Evolutionary conservation across 2,888 invertebrate genomes (phyloP), one percentile per base, ranked within the genome.

Genomic region (Plutella xylostella): DNA sequence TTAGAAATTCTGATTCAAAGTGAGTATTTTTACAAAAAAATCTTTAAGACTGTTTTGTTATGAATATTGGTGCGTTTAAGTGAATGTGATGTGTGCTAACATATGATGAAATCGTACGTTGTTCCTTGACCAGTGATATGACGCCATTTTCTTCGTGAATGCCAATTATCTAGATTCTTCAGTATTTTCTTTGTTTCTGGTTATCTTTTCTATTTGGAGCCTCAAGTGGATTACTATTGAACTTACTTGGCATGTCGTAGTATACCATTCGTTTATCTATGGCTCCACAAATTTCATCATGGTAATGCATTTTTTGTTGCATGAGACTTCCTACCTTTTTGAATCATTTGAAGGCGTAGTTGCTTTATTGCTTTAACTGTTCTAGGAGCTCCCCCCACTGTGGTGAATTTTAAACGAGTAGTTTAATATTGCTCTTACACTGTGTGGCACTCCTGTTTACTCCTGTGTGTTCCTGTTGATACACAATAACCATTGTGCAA

Each of bases 141-240:
- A 84, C 84, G 84, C 84, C 84, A 85, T 85, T 85, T 84, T 85
- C 82, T 85, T 78, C 79, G 76, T 82, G 83, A 79, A 82, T 82
- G 78, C 83, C 83, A 83, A 80, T 82, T 80, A 83, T 50, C 67
- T 63, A 72, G 72, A 72, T 72, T 77, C 73, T 73, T 71, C 66
- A 68, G 64, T 74, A 74, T 68, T 73, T 72, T 73, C 76, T 69
- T 76, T 72, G 72, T 71, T 70, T 30, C 39, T 39, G 7, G 22
- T 25, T 39, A 4, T 20, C n/a, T 37, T 5, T 4, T n/a, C 15
- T 15, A n/a, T 15, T 14, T 33, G 17, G n/a, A n/a, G n/a, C n/a
- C n/a, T n/a, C n/a, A n/a, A n/a, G n/a, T n/a, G n/a, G n/a, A n/a
- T n/a, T n/a, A n/a, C n/a, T n/a, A n/a, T n/a, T n/a, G n/a, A n/a